A percentile compares a stretch with the other conserved stretches of the same genome.
Conservation (phyloP, 2,113 vertebrate species). For the Tragulus kanchil region DNA sequence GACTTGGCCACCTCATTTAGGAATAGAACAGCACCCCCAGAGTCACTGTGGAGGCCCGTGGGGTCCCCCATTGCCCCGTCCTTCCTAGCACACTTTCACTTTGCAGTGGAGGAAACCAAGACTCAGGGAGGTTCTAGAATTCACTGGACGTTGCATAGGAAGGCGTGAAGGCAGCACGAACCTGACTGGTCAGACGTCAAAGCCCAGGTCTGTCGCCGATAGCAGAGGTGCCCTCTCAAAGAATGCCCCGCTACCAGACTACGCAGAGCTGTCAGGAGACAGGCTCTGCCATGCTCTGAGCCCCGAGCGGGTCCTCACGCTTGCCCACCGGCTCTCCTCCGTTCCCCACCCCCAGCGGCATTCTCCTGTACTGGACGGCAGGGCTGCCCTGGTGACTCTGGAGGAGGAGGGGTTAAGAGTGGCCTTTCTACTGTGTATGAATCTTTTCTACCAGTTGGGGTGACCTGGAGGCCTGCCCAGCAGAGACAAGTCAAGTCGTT, state of each 20-base stretch:
- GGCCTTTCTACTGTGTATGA: neutral
- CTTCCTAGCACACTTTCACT: neutral
- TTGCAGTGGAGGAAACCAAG: neutral
- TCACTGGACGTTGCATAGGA: neutral
- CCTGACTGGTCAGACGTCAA: neutral
- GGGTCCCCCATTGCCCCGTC: neutral
- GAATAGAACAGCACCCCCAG: neutral
- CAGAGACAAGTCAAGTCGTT: neutral
- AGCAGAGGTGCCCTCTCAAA: neutral
- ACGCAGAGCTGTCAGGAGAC: neutral
- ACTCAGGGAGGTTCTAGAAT: neutral
- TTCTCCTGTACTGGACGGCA: fast-evolving
- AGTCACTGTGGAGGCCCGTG: neutral
- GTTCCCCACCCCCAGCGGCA: fast-evolving
- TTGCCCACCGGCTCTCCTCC: neutral
- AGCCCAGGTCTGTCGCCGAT: neutral
- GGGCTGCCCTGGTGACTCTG: neutral
- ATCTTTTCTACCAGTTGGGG: neutral
- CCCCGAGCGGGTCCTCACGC: neutral
- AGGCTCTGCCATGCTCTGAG: neutral
- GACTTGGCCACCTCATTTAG: neutral
- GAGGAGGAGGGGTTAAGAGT: neutral
- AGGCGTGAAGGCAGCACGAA: neutral
- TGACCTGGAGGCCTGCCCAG: neutral
- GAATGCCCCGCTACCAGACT: neutral